phyloP scores from a whole-genome alignment of 2,113 vertebrate genomes.

The Gasterosteus aculeatus region DNA sequence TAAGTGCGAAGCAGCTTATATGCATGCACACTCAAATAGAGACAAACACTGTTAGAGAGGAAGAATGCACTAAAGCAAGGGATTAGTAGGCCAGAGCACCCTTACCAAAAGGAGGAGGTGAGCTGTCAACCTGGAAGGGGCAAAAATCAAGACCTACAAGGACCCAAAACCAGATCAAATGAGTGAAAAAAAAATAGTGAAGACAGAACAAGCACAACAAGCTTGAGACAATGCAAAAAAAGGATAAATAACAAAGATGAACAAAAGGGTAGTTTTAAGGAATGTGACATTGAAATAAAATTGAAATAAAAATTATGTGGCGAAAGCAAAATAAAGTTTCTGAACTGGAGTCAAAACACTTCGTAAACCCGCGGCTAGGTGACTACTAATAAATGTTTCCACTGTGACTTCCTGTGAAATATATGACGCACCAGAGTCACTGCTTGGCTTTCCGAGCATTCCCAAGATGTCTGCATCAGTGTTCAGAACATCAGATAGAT shows the following conservation, averaged over 20 bases:
- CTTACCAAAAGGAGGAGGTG: constrained; percentile 99
- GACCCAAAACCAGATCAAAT: constrained; percentile 97
- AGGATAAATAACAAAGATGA: constrained; percentile 52
- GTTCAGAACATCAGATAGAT: constrained; percentile 95
- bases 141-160: constrained; percentile 99
- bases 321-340: constrained; percentile 50
- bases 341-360: constrained; percentile 2
- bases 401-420: constrained; percentile 61
- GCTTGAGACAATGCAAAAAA: constrained; percentile 65
- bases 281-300: constrained; percentile 48
- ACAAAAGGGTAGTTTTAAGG: constrained; percentile 51
- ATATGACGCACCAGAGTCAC: constrained; percentile 88
- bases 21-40: constrained; percentile 61
- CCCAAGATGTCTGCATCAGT: constrained; percentile 97
- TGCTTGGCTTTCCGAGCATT: constrained; percentile 92
- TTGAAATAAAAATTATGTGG: constrained; percentile 29
- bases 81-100: constrained; percentile 85
- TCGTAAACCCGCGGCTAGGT: constrained; percentile 31
- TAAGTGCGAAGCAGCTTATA: constrained; percentile 40
- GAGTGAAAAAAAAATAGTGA: constrained; percentile 89
- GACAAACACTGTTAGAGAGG: constrained; percentile 53
- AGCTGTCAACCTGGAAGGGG: constrained; percentile 99
- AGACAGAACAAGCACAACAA: constrained; percentile 70
- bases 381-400: constrained; percentile 36
- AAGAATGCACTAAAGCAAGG: constrained; percentile 85